phyloP scores from a whole-genome alignment of 2,888 invertebrate species.

The Tetropium fuscum region DNA sequence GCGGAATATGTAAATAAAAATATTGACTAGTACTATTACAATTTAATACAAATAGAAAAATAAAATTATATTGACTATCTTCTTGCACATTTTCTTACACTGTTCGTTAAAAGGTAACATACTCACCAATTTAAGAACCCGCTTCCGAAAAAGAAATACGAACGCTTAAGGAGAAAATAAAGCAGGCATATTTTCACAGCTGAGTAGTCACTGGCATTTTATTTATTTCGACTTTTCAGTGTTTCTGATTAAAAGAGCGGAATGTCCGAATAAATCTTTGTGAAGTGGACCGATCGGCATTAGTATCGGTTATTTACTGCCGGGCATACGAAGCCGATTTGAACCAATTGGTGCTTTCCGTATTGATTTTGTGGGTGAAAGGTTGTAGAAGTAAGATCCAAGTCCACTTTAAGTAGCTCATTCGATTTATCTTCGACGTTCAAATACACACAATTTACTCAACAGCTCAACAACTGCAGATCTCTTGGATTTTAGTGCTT shows the following conservation, averaged over 20 bases:
- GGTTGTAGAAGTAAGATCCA: conserved; percentile 46
- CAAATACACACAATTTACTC: conserved; percentile 27
- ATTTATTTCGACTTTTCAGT: conserved; percentile 39
- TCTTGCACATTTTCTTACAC: too few species aligned
- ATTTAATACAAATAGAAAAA: too few species aligned
- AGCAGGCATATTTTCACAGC: neutral
- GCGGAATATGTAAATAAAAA: too few species aligned
- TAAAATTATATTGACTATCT: too few species aligned
- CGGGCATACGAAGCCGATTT: conserved; percentile 55
- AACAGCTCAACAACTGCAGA: conserved; percentile 16
- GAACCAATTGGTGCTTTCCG: conserved; percentile 60
- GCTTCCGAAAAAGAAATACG: too few species aligned
- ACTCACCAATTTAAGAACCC: too few species aligned
- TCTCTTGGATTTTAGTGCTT: too few species aligned
- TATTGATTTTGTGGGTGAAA: conserved; percentile 54
- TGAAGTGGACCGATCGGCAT: conserved; percentile 56
- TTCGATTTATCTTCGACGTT: conserved; percentile 38
- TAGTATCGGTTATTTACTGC: conserved; percentile 60
- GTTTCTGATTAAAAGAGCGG: conserved; percentile 50
- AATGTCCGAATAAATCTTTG: conserved; percentile 53
- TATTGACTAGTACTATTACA: too few species aligned
- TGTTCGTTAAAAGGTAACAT: too few species aligned
- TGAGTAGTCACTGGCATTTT: neutral
- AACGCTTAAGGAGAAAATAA: neutral
- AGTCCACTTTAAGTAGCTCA: conserved; percentile 40